phyloP scores from a whole-genome alignment of 2,888 invertebrate genomes.

The Andrena chrysosceles region DNA sequence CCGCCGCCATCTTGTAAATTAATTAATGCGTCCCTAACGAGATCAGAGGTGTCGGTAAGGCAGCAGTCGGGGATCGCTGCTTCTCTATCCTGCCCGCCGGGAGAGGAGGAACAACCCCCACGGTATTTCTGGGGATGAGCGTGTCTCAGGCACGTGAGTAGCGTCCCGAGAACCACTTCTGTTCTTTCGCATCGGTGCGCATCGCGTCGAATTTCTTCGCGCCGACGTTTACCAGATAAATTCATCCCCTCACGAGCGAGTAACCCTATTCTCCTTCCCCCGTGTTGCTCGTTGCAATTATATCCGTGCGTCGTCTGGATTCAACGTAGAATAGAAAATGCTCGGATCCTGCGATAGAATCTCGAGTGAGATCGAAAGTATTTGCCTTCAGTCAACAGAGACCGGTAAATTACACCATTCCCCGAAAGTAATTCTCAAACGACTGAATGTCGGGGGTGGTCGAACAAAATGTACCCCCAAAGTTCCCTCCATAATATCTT shows the following conservation, averaged over 20 bases:
- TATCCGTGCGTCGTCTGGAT: neutral
- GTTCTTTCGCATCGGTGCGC: slow-evolving; percentile 26
- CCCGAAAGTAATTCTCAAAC: slow-evolving; percentile 31
- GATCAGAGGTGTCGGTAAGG: slow-evolving; percentile 83
- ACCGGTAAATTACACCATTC: neutral
- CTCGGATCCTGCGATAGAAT: neutral
- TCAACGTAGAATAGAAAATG: neutral
- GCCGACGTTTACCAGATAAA: slow-evolving; percentile 11
- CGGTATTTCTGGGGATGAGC: slow-evolving; percentile 37
- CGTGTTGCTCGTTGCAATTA: slow-evolving; percentile 1
- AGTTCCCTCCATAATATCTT: slow-evolving; percentile 27
- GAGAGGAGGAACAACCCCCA: slow-evolving; percentile 52
- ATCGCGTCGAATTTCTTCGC: slow-evolving; percentile 7
- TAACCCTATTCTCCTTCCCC: neutral
- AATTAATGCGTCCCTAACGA: slow-evolving; percentile 83
- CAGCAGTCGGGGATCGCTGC: slow-evolving; percentile 71
- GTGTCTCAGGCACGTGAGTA: slow-evolving; percentile 44
- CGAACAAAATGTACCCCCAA: neutral
- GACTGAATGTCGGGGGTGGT: slow-evolving; percentile 9
- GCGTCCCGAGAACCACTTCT: slow-evolving; percentile 43
- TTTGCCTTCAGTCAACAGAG: neutral
- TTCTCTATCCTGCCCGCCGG: slow-evolving; percentile 73
- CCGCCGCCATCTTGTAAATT: slow-evolving; percentile 82
- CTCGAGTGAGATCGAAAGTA: neutral
- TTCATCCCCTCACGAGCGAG: neutral